Evolutionary conservation across 2,888 invertebrate species (phyloP).

Genomic region (Agriopis leucophaearia): DNA sequence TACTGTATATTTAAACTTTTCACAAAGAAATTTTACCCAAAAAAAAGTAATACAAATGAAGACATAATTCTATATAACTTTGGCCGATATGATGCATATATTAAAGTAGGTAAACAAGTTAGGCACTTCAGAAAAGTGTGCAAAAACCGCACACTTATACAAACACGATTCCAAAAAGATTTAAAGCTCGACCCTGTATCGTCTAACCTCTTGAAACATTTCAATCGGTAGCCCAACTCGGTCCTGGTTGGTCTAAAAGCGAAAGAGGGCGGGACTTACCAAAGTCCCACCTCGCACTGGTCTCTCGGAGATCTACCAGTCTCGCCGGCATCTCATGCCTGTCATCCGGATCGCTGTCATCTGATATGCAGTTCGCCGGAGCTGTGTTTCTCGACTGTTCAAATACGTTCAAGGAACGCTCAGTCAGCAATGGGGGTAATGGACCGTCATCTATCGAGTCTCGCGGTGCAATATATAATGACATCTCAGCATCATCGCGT

Average conservation of each 20-base stretch:
- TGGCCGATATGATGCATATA: conserved; percentile 15
- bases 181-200: conserved; percentile 28
- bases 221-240: conserved; percentile 31
- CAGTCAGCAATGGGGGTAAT: neutral
- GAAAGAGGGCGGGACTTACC: conserved; percentile 16
- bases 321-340: conserved; percentile 3
- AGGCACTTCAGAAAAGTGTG: conserved; percentile 24
- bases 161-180: conserved; percentile 18
- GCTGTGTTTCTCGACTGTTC: neutral
- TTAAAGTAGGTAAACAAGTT: neutral
- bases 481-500: neutral
- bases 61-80: neutral
- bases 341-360: conserved; percentile 13
- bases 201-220: conserved; percentile 3
- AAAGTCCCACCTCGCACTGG: conserved; percentile 18
- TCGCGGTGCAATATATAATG: neutral
- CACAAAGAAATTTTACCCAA: neutral
- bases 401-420: neutral
- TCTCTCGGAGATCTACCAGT: conserved; percentile 12
- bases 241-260: conserved; percentile 19
- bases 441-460: neutral
- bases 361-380: neutral
- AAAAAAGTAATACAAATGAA: neutral
- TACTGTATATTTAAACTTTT: neutral
- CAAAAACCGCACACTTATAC: conserved; percentile 8